Evolutionary conservation across 2,797 vertebrate species (phyloP).

Genomic region (Crenuchus spilurus): DNA sequence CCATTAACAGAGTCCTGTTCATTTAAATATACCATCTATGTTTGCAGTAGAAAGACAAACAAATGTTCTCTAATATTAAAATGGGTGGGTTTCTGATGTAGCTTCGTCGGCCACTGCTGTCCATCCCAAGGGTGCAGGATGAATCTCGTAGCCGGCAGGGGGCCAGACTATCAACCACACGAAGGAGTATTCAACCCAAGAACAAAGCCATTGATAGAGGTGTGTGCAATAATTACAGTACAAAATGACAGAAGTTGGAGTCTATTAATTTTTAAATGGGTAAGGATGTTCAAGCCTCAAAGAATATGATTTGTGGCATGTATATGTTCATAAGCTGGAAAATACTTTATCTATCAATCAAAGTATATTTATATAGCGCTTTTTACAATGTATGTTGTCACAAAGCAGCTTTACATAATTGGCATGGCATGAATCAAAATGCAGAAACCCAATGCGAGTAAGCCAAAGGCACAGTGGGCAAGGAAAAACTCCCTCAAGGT

Average conservation of each 20-base stretch:
- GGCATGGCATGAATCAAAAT: too few species aligned
- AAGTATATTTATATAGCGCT: too few species aligned
- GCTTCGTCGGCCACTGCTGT: constrained; percentile 93
- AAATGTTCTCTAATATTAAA: neutral
- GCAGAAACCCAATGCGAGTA: too few species aligned
- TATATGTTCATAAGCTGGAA: too few species aligned
- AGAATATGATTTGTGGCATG: neutral
- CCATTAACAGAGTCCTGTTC: neutral
- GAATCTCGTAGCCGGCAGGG: constrained; percentile 87
- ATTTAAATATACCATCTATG: neutral
- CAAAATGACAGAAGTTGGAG: too few species aligned
- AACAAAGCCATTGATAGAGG: constrained; percentile 86
- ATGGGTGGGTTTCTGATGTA: constrained; percentile 57
- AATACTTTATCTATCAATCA: too few species aligned
- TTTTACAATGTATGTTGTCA: too few species aligned
- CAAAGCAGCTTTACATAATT: too few species aligned
- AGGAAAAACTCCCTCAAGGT: too few species aligned
- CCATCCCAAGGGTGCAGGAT: constrained; percentile 88
- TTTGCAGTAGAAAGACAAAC: neutral
- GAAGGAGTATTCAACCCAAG: constrained; percentile 95
- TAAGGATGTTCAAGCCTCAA: neutral
- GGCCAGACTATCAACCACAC: constrained; percentile 92
- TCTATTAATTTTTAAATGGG: too few species aligned
- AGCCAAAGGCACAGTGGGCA: too few species aligned
- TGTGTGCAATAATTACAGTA: neutral